Percentiles rank a stretch among this genome's conserved stretches.
Conservation (phyloP, 2,888 invertebrate species). For the Caenorhabditis sinica region DNA sequence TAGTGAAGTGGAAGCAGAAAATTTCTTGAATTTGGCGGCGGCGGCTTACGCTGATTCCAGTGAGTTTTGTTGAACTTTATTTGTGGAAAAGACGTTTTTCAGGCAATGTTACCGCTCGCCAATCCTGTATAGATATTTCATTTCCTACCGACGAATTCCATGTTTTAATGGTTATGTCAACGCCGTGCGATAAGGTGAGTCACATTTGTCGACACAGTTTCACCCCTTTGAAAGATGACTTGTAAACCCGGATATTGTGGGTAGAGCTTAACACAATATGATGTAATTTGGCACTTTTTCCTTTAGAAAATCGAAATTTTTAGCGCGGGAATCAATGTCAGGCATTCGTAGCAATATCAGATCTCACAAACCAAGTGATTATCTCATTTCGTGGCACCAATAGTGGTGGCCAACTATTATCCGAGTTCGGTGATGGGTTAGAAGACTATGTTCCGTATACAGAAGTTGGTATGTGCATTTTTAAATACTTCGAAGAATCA, state of each 20-base stretch:
- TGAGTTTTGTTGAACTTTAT: background rate
- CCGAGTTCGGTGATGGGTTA: slow-evolving; percentile 68
- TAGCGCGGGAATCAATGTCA: slow-evolving; percentile 70
- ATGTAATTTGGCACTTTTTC: background rate
- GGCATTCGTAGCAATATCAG: slow-evolving; percentile 68
- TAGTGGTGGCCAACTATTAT: slow-evolving; percentile 65
- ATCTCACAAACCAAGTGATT: slow-evolving; percentile 63
- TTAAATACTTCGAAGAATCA: background rate
- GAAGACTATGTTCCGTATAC: slow-evolving; percentile 66
- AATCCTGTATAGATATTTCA: slow-evolving; percentile 67
- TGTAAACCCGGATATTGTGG: slow-evolving; percentile 15
- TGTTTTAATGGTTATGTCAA: slow-evolving; percentile 68
- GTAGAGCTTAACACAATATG: background rate
- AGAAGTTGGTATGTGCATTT: slow-evolving; percentile 60
- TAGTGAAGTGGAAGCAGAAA: slow-evolving; percentile 69
- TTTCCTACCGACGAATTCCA: slow-evolving; percentile 65
- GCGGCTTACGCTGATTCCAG: slow-evolving; percentile 72
- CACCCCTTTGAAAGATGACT: background rate
- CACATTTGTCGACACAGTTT: slow-evolving; percentile 23
- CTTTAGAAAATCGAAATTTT: slow-evolving; percentile 27
- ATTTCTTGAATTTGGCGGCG: slow-evolving; percentile 71
- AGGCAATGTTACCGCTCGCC: slow-evolving; percentile 64
- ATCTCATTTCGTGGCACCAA: slow-evolving; percentile 71
- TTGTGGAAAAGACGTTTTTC: background rate
- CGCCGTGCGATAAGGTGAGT: slow-evolving; percentile 73